These are phyloP conservation scores for Cotesia glomerata DNA, from an alignment of 1,140 invertebrate species.

Conservation along the genomic window DNA sequence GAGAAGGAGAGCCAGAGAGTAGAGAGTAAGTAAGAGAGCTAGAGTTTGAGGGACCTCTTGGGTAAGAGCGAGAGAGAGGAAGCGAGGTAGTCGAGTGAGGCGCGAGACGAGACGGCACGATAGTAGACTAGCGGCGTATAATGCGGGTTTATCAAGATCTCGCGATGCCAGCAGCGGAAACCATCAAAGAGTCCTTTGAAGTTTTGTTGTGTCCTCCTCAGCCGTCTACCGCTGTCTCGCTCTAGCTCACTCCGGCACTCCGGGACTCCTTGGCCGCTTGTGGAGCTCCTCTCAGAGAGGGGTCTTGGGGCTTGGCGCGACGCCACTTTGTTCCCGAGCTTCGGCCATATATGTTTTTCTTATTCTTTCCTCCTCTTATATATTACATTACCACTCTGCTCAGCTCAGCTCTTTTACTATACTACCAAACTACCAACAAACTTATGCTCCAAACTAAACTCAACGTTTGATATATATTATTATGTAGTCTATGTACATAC, in stretches of 20 bases:
- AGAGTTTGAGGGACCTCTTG: neutral
- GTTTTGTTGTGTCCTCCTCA: conserved; percentile 52
- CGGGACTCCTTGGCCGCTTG: conserved; percentile 20
- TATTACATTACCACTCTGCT: conserved; percentile 10
- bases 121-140: conserved; percentile 53
- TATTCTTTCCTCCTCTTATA: conserved; percentile 7
- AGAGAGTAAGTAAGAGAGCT: neutral
- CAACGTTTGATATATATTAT: too few species aligned
- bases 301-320: conserved; percentile 23
- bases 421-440: neutral
- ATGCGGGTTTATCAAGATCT: conserved; percentile 59
- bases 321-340: conserved; percentile 24
- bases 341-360: conserved; percentile 8
- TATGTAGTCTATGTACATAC: neutral
- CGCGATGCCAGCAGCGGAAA: conserved; percentile 56
- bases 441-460: neutral
- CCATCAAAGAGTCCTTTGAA: conserved; percentile 60
- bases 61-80: neutral
- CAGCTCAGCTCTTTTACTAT: conserved; percentile 5
- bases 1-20: neutral
- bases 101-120: conserved; percentile 35
- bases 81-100: conserved; percentile 12
- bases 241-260: conserved; percentile 25
- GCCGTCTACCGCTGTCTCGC: conserved; percentile 35
- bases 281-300: conserved; percentile 11